phyloP scores from a whole-genome alignment of 2,888 invertebrate genomes.

The Galerucella nymphaeae region DNA sequence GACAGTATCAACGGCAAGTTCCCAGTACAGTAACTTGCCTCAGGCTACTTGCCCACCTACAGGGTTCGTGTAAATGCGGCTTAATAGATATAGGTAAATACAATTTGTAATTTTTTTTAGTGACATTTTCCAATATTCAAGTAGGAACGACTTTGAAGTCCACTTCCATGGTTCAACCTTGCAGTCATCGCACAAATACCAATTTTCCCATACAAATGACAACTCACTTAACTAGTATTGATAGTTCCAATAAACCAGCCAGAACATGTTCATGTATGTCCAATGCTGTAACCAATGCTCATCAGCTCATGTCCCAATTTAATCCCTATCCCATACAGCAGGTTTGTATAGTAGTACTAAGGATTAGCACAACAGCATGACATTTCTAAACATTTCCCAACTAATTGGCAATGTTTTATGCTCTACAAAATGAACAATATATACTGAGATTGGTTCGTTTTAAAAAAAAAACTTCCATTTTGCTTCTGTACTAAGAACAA shows the following conservation, averaged over 20 bases:
- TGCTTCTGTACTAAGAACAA: no score
- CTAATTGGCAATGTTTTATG: no score
- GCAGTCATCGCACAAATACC: neutral
- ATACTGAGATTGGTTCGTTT: no score
- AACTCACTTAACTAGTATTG: slow-evolving; percentile 2
- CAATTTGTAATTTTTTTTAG: neutral
- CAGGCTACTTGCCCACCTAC: no score
- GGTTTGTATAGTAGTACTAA: neutral
- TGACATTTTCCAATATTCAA: neutral
- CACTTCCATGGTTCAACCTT: slow-evolving; percentile 8
- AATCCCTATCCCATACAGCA: slow-evolving; percentile 5
- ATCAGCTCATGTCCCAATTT: neutral
- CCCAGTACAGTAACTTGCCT: no score
- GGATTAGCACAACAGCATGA: no score
- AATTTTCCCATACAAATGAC: slow-evolving; percentile 13
- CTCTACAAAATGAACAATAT: no score
- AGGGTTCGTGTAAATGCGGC: no score
- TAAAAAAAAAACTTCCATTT: no score
- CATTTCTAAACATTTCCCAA: no score
- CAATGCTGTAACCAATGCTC: neutral
- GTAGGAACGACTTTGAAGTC: neutral
- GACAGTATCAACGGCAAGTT: no score
- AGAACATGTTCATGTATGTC: slow-evolving; percentile 12
- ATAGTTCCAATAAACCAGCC: neutral
- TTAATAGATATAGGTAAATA: no score